Base-by-base conservation (phyloP, 1,140 invertebrate species). In the Ceratina calcarata region DNA sequence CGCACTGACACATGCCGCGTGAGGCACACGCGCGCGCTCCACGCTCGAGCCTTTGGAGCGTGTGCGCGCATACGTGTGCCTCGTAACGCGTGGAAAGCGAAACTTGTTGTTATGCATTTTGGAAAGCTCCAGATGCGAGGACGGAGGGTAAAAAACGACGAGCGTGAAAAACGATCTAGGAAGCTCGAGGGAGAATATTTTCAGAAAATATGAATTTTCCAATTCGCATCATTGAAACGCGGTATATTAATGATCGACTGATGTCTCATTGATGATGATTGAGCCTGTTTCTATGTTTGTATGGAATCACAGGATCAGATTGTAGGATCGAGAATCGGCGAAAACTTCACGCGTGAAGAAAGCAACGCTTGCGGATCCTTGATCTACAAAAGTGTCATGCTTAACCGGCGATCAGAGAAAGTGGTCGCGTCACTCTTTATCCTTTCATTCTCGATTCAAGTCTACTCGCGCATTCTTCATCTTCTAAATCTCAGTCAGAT, bases 1-100 rank as follows among this genome's bases (percentile, higher is more conserved):
- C 84, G 75, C 86, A 87, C 86, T 78, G 87, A 89, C 84, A 85
- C 84, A 82, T 10, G 37, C 85, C 69, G 87, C 87, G 86, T 87
- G 83, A 89, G 83, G 90, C 86, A 89, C 87, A 74, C 76, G 68
- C 74, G 79, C 83, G 72, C 78, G 86, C 78, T 27, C 70, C 45
- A n/a, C 22, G 27, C 53, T 55, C 65, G 55, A 15, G 55, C 51
- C 16, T 10, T 24, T 51, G 10, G 22, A 13, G 22, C 61, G 61
- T 18, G 12, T 27, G 24, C 18, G 61, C 2, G 4, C 27, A 45
- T 22, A 76, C 20, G 60, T 65, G 57, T 60, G 57, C 7, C 18
- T n/a, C 20, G 18, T 20, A 15, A 65, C 71, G 49, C 49, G 49
- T 37, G 71, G 24, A 74, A 74, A 74, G 71, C 71, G 71, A 73